Percentiles rank a stretch among this genome's conserved stretches.
phyloP scores from a whole-genome alignment of 1,140 invertebrate genomes.

The Leptinotarsa undecemlineata region DNA sequence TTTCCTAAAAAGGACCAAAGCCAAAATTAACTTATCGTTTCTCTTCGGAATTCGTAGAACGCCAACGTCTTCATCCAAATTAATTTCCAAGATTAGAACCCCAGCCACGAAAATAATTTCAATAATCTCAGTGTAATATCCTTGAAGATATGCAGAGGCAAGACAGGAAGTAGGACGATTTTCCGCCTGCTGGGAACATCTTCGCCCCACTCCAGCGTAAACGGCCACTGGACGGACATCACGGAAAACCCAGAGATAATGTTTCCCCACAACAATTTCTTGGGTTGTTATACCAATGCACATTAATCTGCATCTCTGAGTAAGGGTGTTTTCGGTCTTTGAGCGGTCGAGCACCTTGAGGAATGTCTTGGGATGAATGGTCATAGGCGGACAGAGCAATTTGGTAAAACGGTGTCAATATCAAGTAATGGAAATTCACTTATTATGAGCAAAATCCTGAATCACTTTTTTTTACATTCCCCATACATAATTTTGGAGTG shows the following conservation, averaged over 20 bases:
- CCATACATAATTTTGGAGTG: too few relatives aligned
- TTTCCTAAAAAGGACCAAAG: neutral
- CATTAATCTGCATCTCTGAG: slow-evolving; percentile 54
- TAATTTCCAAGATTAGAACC: slow-evolving; percentile 17
- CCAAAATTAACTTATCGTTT: slow-evolving; percentile 4
- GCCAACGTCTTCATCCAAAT: slow-evolving; percentile 10
- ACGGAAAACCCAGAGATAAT: slow-evolving; percentile 24
- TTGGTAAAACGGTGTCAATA: too few relatives aligned
- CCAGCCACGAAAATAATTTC: slow-evolving; percentile 18
- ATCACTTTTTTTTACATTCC: too few relatives aligned
- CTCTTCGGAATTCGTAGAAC: slow-evolving; percentile 2
- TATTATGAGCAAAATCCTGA: too few relatives aligned
- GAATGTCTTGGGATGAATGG: slow-evolving; percentile 41
- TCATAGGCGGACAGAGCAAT: neutral
- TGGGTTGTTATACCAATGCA: slow-evolving; percentile 52
- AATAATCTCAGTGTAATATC: slow-evolving; percentile 16
- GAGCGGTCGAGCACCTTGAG: slow-evolving; percentile 49
- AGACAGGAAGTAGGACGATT: slow-evolving; percentile 23
- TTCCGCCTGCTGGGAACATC: slow-evolving; percentile 18
- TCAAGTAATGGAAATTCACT: too few relatives aligned
- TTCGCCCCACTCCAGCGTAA: neutral
- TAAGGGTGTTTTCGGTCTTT: slow-evolving; percentile 32
- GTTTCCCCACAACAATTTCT: slow-evolving; percentile 48
- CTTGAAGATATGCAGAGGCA: slow-evolving; percentile 3
- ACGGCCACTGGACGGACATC: slow-evolving; percentile 24